Percentiles rank a stretch among this genome's conserved stretches.
Evolutionary conservation across 2,888 invertebrate species (phyloP).

Genomic region (Erannis defoliaria): DNA sequence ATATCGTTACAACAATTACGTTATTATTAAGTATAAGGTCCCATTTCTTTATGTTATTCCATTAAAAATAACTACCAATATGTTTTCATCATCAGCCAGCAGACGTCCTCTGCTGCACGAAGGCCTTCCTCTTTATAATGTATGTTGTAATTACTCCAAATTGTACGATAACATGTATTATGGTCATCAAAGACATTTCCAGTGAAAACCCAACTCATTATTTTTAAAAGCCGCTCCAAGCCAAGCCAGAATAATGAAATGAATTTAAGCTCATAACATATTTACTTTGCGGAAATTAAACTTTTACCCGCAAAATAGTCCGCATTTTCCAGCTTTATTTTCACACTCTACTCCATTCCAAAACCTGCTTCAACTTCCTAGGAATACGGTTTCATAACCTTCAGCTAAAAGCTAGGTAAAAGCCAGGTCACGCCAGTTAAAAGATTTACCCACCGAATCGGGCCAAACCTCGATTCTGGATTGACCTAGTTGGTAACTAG

Average conservation of each 20-base stretch:
- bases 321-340: slow-evolving; percentile 1
- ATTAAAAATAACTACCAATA: too few species aligned
- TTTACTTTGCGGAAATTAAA: slow-evolving; percentile 15
- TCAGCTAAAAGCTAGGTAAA: slow-evolving; percentile 4
- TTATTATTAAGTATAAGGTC: too few species aligned
- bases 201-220: not conserved
- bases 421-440: not conserved
- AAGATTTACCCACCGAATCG: slow-evolving; percentile 48
- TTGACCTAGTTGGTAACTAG: slow-evolving; percentile 60
- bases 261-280: slow-evolving; percentile 44
- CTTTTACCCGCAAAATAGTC: slow-evolving; percentile 19
- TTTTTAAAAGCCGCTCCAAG: slow-evolving; percentile 16
- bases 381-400: slow-evolving; percentile 1
- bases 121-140: too few species aligned
- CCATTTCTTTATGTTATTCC: too few species aligned
- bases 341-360: not conserved
- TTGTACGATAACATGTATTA: too few species aligned
- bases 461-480: slow-evolving; percentile 59
- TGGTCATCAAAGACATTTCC: too few species aligned
- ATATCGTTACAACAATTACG: too few species aligned
- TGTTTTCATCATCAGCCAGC: too few species aligned
- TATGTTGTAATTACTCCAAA: too few species aligned
- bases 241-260: slow-evolving; percentile 45
- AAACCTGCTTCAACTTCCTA: slow-evolving; percentile 1
- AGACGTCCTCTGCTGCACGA: too few species aligned